These are phyloP conservation scores for Hemistola chrysoprasaria DNA, from an alignment of 2,888 invertebrate genomes.

Conservation along the genomic window DNA sequence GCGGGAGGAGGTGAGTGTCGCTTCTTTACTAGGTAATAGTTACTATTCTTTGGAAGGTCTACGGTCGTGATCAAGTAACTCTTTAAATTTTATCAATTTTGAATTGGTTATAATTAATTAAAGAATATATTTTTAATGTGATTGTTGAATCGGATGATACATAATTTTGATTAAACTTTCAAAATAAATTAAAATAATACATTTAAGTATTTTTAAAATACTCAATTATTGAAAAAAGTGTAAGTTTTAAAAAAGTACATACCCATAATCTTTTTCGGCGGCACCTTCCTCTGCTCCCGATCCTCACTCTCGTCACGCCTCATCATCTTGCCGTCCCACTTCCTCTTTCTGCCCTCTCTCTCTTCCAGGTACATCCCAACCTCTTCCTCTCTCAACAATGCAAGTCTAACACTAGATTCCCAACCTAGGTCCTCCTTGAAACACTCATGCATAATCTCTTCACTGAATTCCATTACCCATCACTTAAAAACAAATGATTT, in stretches of 20 bases:
- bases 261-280: constrained; percentile 75
- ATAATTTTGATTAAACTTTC: no score
- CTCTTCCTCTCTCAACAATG: constrained; percentile 61
- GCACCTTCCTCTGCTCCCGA: constrained; percentile 66
- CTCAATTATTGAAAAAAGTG: no score
- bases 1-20: no score
- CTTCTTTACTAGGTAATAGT: no score
- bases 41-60: no score
- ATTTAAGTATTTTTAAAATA: no score
- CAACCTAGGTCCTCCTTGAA: constrained; percentile 65
- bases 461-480: constrained; percentile 6
- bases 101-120: no score
- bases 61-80: no score
- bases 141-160: no score
- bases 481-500: constrained; percentile 29
- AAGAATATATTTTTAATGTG: no score
- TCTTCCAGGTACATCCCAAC: constrained; percentile 72
- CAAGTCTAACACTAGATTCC: constrained; percentile 66
- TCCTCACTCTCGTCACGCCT: constrained; percentile 63
- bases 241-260: constrained; percentile 45
- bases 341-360: constrained; percentile 67
- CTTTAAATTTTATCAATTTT: no score
- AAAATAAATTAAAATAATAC: no score
- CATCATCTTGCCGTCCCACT: constrained; percentile 71
- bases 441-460: constrained; percentile 60